phyloP scores from a whole-genome alignment of 2,888 invertebrate species.

The Phlogophora meticulosa region DNA sequence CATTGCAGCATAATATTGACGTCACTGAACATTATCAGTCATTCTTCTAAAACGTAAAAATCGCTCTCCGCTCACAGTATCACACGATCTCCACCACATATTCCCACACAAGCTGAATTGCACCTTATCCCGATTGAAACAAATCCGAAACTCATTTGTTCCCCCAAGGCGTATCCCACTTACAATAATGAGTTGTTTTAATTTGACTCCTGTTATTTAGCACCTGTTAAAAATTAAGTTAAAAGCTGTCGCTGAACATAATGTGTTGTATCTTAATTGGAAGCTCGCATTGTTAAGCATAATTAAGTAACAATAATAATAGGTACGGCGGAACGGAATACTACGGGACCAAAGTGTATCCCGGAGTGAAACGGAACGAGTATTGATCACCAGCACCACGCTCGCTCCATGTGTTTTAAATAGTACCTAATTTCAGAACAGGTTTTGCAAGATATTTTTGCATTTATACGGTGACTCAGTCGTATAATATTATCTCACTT shows the following conservation, averaged over 20 bases:
- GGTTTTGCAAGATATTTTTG: not conserved
- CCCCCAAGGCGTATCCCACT: constrained; percentile 1
- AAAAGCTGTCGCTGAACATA: constrained; percentile 31
- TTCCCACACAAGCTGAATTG: constrained; percentile 13
- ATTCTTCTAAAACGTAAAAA: too few relatives aligned
- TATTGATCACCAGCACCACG: not conserved
- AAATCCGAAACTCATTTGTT: constrained; percentile 20
- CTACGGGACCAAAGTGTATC: not conserved
- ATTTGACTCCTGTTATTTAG: constrained; percentile 51
- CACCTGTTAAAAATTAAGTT: constrained; percentile 44
- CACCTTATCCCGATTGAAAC: constrained; percentile 15
- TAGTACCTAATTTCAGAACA: not conserved
- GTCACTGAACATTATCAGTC: too few relatives aligned
- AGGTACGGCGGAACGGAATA: not conserved
- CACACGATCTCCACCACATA: not conserved
- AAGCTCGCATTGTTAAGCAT: constrained; percentile 15
- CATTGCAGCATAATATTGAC: too few relatives aligned
- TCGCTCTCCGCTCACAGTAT: constrained; percentile 12
- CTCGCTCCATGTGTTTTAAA: not conserved
- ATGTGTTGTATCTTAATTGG: constrained; percentile 49
- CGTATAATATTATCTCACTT: too few relatives aligned
- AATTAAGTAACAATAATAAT: constrained; percentile 33
- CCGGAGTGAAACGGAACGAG: not conserved
- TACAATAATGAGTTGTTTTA: constrained; percentile 52
- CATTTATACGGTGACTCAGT: too few relatives aligned